Conservation (phyloP, 1,140 invertebrate species). For the Lucilia sericata region DNA sequence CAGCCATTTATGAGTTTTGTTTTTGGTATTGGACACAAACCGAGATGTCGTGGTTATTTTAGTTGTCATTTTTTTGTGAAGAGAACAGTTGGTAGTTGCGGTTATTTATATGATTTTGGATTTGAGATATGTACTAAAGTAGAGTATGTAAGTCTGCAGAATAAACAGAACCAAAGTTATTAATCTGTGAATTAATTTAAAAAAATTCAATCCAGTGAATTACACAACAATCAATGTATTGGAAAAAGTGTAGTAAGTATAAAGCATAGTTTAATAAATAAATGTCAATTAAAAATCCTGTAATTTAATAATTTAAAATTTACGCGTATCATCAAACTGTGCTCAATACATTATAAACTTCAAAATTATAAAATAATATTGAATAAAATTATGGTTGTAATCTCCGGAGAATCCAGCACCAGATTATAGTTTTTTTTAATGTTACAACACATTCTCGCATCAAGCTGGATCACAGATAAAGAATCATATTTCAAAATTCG, state of each 20-base stretch:
- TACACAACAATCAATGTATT: not conserved
- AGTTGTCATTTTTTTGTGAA: slow-evolving; percentile 35
- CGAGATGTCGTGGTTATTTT: not conserved
- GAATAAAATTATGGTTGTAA: no score
- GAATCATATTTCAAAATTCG: no score
- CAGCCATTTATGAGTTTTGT: not conserved
- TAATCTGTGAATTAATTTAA: not conserved
- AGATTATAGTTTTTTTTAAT: no score
- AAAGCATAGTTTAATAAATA: not conserved
- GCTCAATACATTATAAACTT: no score
- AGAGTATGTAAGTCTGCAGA: not conserved
- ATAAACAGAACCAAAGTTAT: not conserved
- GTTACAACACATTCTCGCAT: no score
- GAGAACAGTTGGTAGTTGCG: slow-evolving; percentile 3
- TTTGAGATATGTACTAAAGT: not conserved
- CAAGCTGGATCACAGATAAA: no score
- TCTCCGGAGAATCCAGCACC: no score
- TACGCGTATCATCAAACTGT: no score
- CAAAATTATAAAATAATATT: no score
- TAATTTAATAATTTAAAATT: no score
- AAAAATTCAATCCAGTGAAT: not conserved
- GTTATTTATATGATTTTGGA: not conserved
- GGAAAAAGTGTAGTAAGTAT: slow-evolving; percentile 37
- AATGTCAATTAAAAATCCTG: not conserved
- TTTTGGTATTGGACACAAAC: not conserved